Evolutionary conservation across 2,888 invertebrate species (phyloP), one percentile per base, ranked within the genome.

Genomic region (Acleris emargana): DNA sequence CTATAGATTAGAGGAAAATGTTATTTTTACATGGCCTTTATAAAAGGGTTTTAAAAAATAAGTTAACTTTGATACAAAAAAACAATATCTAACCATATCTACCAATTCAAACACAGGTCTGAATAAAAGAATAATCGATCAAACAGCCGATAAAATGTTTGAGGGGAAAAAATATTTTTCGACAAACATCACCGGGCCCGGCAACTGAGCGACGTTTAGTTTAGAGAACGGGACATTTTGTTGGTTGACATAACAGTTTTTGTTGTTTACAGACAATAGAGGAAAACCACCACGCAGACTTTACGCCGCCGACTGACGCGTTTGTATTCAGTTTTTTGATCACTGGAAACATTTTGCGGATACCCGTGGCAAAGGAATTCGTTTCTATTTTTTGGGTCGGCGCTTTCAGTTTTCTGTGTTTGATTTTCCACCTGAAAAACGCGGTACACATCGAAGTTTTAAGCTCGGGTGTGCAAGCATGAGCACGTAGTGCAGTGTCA

Each of bases 231-330:
- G 53, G 62, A 58, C 67, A 62, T 71, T 70, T 69, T 67, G 67
- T 64, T 58, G 63, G 60, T 67, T 68, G 64, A 68, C 68, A 70
- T 71, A 73, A 72, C 64, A 71, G 73, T 70, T 72, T 71, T 69
- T 64, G 64, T 62, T 74, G 68, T 73, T 71, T 71, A 69, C 71
- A 68, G 64, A 70, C 68, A 68, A 64, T 68, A 43, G 64, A 59
- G 67, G 67, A 69, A 67, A 71, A 71, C 59, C 59, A 61, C 45
- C 51, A 68, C 62, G 68, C 52, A 70, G 72, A 72, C 71, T 67
- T 58, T 22, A 59, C 53, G 72, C 69, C 73, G 72, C 71, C 68
- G 13, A 45, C 53, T 62, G 43, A 52, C 57, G 57, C 58, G 54
- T 58, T 62, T 67, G 62, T 58, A 47, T 60, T 57, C 64, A 61